Conservation (phyloP, 2,113 vertebrate species). For the Ammospiza nelsoni region DNA sequence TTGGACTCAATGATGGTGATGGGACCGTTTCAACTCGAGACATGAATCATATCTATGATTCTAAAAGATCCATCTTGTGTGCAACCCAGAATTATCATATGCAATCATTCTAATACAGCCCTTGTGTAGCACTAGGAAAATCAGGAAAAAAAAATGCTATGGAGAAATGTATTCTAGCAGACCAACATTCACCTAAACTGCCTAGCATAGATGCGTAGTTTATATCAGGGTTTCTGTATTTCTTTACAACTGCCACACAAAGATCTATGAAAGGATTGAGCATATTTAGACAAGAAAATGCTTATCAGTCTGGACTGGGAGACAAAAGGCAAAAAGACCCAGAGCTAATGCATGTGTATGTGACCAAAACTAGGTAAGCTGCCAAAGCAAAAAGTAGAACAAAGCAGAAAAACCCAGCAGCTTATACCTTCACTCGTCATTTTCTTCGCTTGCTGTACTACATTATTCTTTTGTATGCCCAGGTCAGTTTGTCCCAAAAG, state of each 20-base stretch:
- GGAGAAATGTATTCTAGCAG: background rate
- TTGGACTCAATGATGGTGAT: background rate
- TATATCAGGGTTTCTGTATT: background rate
- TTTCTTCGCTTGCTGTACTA: background rate
- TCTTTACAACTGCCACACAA: background rate
- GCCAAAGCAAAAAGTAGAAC: background rate
- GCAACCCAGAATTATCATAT: background rate
- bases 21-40: fast-evolving
- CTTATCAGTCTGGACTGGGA: background rate
- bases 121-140: background rate
- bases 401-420: background rate
- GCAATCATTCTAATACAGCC: background rate
- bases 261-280: background rate
- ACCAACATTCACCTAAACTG: background rate
- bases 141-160: background rate
- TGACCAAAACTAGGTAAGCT: background rate
- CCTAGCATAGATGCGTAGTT: background rate
- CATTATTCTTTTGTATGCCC: background rate
- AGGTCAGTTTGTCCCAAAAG: background rate
- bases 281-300: background rate
- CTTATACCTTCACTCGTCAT: background rate
- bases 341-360: background rate
- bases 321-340: background rate
- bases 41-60: background rate
- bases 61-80: background rate